Evolutionary conservation across 2,888 invertebrate species (phyloP).

Genomic region (Dynastes tityus): DNA sequence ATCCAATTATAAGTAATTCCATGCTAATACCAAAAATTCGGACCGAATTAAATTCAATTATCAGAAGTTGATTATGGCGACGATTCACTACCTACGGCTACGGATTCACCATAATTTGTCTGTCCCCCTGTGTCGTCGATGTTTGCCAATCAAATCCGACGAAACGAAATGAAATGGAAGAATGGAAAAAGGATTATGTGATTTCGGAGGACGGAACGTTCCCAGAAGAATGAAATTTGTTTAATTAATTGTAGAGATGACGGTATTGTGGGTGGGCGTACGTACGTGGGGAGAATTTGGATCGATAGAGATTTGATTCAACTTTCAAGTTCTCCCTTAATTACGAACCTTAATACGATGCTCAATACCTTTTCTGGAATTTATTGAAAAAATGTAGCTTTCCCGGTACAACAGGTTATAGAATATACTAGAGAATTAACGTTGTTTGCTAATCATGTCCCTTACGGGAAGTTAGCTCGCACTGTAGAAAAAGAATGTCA

Average conservation of each 20-base stretch:
- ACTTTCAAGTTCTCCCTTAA: too few species aligned
- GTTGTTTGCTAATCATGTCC: too few species aligned
- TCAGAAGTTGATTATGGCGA: slow-evolving; percentile 38
- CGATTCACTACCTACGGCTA: background rate
- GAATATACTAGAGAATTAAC: too few species aligned
- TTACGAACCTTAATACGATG: too few species aligned
- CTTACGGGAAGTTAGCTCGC: too few species aligned
- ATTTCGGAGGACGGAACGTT: background rate
- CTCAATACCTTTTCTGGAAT: too few species aligned
- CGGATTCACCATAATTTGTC: background rate
- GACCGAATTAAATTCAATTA: slow-evolving; percentile 46
- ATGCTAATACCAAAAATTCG: slow-evolving; percentile 45
- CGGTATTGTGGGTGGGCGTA: too few species aligned
- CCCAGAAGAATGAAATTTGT: slow-evolving; percentile 2
- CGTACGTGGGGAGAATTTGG: too few species aligned
- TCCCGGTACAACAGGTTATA: too few species aligned
- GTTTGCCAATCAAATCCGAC: slow-evolving; percentile 18
- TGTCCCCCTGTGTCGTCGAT: slow-evolving; percentile 1
- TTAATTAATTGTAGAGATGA: background rate
- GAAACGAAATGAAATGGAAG: slow-evolving; percentile 29
- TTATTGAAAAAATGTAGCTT: too few species aligned
- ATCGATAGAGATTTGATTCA: too few species aligned
- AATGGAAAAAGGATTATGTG: slow-evolving; percentile 13
- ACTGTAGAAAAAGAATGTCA: too few species aligned
- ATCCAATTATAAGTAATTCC: slow-evolving; percentile 46